Evolutionary conservation across 2,797 vertebrate species (phyloP).

Genomic region (Lacerta bilineata): DNA sequence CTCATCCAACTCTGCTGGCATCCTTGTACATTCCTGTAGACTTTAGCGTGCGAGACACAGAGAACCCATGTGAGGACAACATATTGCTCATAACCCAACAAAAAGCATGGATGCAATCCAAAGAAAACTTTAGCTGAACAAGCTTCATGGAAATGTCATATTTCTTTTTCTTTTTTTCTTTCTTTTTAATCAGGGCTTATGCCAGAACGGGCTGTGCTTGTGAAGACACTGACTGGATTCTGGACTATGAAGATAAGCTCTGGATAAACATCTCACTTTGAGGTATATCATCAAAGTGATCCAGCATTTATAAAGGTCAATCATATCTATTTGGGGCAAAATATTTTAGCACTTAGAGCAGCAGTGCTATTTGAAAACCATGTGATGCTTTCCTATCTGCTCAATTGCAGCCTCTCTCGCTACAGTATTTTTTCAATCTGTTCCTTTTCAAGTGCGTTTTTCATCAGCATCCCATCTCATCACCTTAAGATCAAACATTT

Average conservation of each 20-base stretch:
- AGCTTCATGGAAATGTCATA: background rate
- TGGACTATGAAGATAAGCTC: constrained; percentile 15
- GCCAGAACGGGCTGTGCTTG: background rate
- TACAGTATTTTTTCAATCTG: constrained; percentile 3
- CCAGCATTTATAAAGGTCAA: constrained; percentile 16
- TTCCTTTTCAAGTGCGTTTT: constrained; percentile 27
- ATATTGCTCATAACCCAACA: background rate
- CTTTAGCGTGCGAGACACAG: background rate
- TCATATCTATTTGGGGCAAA: constrained; percentile 25
- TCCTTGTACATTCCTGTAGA: background rate
- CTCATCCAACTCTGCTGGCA: background rate
- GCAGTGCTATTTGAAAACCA: constrained; percentile 4
- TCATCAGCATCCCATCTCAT: constrained; percentile 43
- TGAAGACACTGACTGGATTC: constrained; percentile 6
- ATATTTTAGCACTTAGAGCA: background rate
- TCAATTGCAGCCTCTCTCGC: constrained; percentile 37
- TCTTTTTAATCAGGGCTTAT: background rate
- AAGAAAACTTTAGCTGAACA: background rate
- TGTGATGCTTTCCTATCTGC: constrained; percentile 1
- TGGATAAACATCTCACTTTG: background rate
- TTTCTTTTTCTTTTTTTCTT: background rate
- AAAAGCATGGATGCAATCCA: background rate
- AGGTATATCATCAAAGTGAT: constrained; percentile 27
- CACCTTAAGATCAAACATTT: constrained; percentile 49
- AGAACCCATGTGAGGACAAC: background rate